These are phyloP conservation scores for silkworm (Bombyx mori) DNA, from an alignment of 1,140 invertebrate species.

Conservation along the genomic window ASM3026992v2 NC_085114.1:15037501-15038000, in stretches of 20 bases:
- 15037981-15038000: slow-evolving; percentile 60
- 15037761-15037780: no score
- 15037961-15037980: slow-evolving; percentile 74
- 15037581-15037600: slow-evolving; percentile 53
- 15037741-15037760: no score
- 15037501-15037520: no score
- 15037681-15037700: no score
- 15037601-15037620: slow-evolving; percentile 28
- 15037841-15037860: slow-evolving; percentile 74
- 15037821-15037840: slow-evolving; percentile 76
- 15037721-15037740: no score
- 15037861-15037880: slow-evolving; percentile 74
- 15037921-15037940: slow-evolving; percentile 66
- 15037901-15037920: slow-evolving; percentile 34
- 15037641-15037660: slow-evolving; percentile 1
- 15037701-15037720: no score
- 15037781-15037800: slow-evolving; percentile 48
- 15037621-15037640: slow-evolving; percentile 27
- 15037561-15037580: slow-evolving; percentile 6
- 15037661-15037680: slow-evolving; percentile 1
- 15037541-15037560: not conserved
- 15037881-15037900: slow-evolving; percentile 55
- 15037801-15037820: slow-evolving; percentile 24
- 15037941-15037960: slow-evolving; percentile 78
- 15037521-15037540: no score